phyloP scores from a whole-genome alignment of 1,140 invertebrate species.

The Lethrus apterus region DNA sequence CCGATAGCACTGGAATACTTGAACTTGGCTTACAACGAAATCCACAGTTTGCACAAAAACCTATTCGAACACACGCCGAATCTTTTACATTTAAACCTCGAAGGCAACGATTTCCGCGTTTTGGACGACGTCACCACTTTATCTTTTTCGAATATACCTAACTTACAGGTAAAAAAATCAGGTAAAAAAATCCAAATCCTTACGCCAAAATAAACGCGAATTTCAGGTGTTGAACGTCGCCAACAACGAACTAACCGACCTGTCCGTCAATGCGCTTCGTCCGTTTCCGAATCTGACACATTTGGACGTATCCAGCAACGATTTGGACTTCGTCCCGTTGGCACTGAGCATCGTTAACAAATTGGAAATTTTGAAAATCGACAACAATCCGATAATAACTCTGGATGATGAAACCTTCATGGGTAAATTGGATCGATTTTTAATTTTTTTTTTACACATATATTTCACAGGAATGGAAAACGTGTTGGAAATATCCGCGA shows the following conservation, averaged over 20 bases:
- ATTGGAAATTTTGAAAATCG: constrained; percentile 48
- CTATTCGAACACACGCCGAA: constrained; percentile 63
- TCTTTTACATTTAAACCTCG: constrained; percentile 56
- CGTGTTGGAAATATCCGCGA: constrained; percentile 48
- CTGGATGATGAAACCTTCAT: constrained; percentile 49
- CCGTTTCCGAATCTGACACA: constrained; percentile 43
- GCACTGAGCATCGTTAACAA: constrained; percentile 44
- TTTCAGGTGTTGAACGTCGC: constrained; percentile 52
- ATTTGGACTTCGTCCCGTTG: constrained; percentile 48
- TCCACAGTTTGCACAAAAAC: constrained; percentile 57
- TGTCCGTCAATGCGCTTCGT: constrained; percentile 41
- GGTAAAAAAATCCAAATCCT: neutral
- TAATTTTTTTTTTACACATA: too few species aligned
- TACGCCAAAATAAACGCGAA: too few species aligned
- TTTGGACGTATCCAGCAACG: constrained; percentile 51
- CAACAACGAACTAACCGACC: constrained; percentile 46
- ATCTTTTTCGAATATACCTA: constrained; percentile 50
- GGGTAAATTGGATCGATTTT: constrained; percentile 35
- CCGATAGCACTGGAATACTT: constrained; percentile 56
- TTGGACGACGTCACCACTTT: constrained; percentile 53
- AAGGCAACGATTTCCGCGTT: constrained; percentile 57
- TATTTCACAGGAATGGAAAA: constrained; percentile 45
- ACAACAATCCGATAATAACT: constrained; percentile 48
- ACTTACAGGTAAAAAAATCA: constrained; percentile 50
- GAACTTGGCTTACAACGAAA: constrained; percentile 58